Base-by-base conservation (phyloP, 1,140 invertebrate genomes). In the Ylistrum balloti region DNA sequence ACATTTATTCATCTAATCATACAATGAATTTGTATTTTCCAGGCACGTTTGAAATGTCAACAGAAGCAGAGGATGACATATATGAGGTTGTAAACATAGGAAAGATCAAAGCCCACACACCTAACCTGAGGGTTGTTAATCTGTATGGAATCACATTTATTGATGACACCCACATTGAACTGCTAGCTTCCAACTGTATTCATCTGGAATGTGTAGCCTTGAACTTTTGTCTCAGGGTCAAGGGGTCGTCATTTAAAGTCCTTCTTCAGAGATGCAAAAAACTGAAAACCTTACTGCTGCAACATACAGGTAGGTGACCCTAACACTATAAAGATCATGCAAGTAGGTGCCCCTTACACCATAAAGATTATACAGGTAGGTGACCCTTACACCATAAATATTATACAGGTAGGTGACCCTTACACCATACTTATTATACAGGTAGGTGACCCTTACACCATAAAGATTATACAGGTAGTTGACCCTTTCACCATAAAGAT, bases 21-120 rank as follows among this genome's bases (percentile, higher is more conserved):
- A 89, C 32, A 45, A 45, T 45, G 17, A 56, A 48, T 32, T 56
- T 88, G 28, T 86, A 35, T 85, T 33, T 89, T 95, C 9, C 95
- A 99, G 98, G 99, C 33, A 99, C 99, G 0, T 99, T 99, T 95
- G 99, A 99, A 96, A 98, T 99, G 10, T 99, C 99, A 95, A 99
- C 96, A 91, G 97, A 99, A 95, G 99, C 99, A 95, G 99, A 99
- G 95, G 99, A 99, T 96, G 99, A 99, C 97, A 99, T 99, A 93
- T 99, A 99, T 96, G 99, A 99, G 97, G 99, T 99, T 0, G 99
- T 99, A 92, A 99, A 99, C 96, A 99, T 99, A 32, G 95, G 96
- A 33, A 96, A 96, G 90, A 96, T 96, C 91, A 96, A 96, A 92
- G 94, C 96, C 0, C 99, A 99, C 96, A 99, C 99, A 95, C 96